Base-by-base conservation (phyloP, 2,888 invertebrate species). In the Leptopilina syphax region DNA sequence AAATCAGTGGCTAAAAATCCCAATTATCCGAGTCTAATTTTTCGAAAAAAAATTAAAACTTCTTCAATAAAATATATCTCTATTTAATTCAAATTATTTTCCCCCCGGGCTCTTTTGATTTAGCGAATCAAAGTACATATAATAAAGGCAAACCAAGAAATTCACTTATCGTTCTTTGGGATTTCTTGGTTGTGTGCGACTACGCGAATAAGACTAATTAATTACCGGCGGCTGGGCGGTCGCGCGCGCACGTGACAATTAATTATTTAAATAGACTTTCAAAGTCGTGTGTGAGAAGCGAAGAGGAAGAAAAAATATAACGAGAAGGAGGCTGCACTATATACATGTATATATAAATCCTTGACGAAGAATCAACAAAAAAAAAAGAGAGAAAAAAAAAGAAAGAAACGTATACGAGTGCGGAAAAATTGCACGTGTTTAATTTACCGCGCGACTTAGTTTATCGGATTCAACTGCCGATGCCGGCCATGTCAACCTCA, bases 401-500 rank as follows among this genome's bases (percentile, higher is more conserved):
- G 4, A 34, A 27, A 27, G 47, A 47, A 47, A 47, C 47, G 8
- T 47, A 47, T 47, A 50, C 50, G 50, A 10, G 57, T 54, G 73
- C 57, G 57, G 73, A 73, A 73, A 73, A 73, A 73, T 54, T 73
- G 73, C 73, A 50, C 50, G 65, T 10, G 67, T 47, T 78, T 57
- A 79, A 65, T 70, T 67, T 78, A 73, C 47, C 65, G 73, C 65
- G 73, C 65, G 73, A 54, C 76, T 67, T 70, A 65, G 76, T 83
- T 50, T 78, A 57, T 57, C 47, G 82, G 73, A 73, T 73, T n/a
- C 73, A 27, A 73, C 54, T 34, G 57, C 54, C 18, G 79, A 65
- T 79, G 83, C 79, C 67, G 79, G 79, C 54, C 68, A 88, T 87
- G 87, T 84, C 86, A 78, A 82, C 73, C 82, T 70, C 47, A 78